Evolutionary conservation across 2,113 vertebrate genomes (phyloP).

Genomic region (Leuciscus idus): DNA sequence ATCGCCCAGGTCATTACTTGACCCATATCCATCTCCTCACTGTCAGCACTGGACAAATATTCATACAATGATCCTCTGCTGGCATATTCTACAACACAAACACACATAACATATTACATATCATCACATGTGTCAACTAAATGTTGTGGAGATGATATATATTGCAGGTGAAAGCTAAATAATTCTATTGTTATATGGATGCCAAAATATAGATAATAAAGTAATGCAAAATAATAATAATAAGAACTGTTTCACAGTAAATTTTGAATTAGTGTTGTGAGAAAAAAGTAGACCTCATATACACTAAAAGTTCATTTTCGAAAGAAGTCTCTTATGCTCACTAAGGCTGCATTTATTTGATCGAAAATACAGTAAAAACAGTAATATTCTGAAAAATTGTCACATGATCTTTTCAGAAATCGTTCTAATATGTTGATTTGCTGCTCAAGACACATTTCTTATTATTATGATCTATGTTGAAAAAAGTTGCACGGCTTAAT

Average conservation of each 20-base stretch:
- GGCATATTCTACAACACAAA: constrained; percentile 85
- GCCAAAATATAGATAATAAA: background rate
- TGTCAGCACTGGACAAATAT: constrained; percentile 94
- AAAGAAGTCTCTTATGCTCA: no score
- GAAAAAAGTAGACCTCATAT: background rate
- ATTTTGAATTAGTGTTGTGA: background rate
- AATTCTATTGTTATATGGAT: background rate
- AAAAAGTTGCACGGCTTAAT: background rate
- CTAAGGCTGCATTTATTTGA: background rate
- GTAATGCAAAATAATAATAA: background rate
- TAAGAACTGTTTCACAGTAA: background rate
- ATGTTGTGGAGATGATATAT: background rate
- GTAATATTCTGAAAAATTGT: background rate
- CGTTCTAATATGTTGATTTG: background rate
- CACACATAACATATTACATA: constrained; percentile 27
- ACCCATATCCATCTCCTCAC: constrained; percentile 98
- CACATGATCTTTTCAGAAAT: background rate
- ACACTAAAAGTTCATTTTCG: background rate
- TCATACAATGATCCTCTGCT: constrained; percentile 93
- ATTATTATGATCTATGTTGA: background rate
- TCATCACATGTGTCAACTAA: background rate
- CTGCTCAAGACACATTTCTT: background rate
- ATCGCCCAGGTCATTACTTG: constrained; percentile 97
- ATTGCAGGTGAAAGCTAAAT: background rate
- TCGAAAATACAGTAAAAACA: background rate